phyloP scores from a whole-genome alignment of 1,140 invertebrate species.

The Ganaspis sp. region DNA sequence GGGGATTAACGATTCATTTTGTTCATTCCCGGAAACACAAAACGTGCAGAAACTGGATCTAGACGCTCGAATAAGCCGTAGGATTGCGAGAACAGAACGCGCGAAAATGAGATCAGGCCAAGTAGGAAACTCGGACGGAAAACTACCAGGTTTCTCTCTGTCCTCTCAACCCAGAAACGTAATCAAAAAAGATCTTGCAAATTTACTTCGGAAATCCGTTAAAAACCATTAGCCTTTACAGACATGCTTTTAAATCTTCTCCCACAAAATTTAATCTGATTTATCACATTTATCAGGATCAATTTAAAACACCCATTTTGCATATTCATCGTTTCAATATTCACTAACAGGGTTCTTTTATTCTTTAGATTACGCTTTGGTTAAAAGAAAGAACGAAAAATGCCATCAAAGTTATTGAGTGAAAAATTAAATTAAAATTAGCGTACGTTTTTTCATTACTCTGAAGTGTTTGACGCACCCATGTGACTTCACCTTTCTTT shows the following conservation, averaged over 20 bases:
- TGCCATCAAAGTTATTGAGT: no score
- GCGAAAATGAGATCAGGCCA: constrained; percentile 62
- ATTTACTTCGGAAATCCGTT: neutral
- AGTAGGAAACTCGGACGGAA: constrained; percentile 55
- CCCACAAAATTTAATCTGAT: neutral
- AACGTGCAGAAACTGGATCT: constrained; percentile 52
- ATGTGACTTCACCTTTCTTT: no score
- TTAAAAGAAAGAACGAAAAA: no score
- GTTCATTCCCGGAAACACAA: constrained; percentile 35
- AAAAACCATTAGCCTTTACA: neutral
- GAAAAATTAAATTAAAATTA: no score
- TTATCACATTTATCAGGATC: no score
- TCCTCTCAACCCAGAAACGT: constrained; percentile 31
- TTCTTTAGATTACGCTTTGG: no score
- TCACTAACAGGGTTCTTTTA: no score
- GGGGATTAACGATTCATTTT: constrained; percentile 35
- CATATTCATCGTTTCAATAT: constrained; percentile 24
- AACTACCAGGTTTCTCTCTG: constrained; percentile 47
- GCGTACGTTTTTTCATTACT: no score
- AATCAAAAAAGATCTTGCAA: constrained; percentile 19
- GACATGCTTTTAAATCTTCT: neutral
- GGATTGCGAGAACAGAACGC: constrained; percentile 44
- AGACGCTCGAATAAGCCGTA: constrained; percentile 55
- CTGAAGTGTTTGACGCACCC: no score
- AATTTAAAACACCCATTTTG: neutral